Conservation (phyloP, 1,140 invertebrate genomes). For the Drosophila kikkawai region DNA sequence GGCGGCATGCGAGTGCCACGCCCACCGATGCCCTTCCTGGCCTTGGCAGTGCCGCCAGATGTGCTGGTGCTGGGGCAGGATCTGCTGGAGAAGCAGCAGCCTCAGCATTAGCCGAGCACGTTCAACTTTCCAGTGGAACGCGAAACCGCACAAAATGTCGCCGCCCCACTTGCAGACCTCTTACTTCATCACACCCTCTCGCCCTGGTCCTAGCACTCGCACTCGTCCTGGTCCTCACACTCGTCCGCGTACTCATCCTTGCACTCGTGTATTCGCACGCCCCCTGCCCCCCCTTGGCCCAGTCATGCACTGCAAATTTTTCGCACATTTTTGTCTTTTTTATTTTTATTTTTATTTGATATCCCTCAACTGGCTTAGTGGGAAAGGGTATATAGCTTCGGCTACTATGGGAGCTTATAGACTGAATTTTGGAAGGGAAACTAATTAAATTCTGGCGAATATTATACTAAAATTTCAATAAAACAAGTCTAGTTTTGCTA, state of each 20-base stretch:
- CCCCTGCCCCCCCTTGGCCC: not conserved
- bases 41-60: slow-evolving; percentile 30
- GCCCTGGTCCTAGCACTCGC: not conserved
- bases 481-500: no score
- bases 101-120: slow-evolving; percentile 61
- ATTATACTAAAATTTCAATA: no score
- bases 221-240: not conserved
- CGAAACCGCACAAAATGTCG: slow-evolving; percentile 74
- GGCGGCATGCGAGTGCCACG: slow-evolving; percentile 40
- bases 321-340: slow-evolving; percentile 55
- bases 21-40: slow-evolving; percentile 16
- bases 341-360: slow-evolving; percentile 27
- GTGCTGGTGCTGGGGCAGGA: slow-evolving; percentile 27
- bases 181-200: slow-evolving; percentile 26
- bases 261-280: not conserved
- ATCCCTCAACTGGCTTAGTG: not conserved
- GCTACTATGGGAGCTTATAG: not conserved
- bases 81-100: slow-evolving; percentile 16
- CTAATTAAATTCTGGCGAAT: not conserved
- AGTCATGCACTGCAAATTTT: slow-evolving; percentile 53
- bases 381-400: slow-evolving; percentile 5
- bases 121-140: slow-evolving; percentile 73
- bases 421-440: not conserved
- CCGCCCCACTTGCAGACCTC: slow-evolving; percentile 37
- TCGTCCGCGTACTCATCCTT: no score